Conservation (phyloP, 2,888 invertebrate genomes). For the Belgica antarctica region DNA sequence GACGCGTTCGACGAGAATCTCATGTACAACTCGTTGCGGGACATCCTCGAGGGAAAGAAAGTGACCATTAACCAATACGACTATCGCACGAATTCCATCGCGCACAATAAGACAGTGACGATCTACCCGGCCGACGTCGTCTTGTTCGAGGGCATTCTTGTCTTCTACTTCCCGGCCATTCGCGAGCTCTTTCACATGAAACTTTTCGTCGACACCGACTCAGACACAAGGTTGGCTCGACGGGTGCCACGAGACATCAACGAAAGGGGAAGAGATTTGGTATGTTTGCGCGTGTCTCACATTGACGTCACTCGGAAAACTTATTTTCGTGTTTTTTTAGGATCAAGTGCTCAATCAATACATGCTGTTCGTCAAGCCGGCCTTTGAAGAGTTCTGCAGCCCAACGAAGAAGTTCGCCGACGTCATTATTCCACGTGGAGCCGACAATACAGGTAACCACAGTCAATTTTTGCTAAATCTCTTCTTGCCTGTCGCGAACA, state of each 20-base stretch:
- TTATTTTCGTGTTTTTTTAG: too few species aligned
- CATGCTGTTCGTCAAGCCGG: conserved; percentile 98
- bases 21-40: conserved; percentile 73
- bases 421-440: conserved; percentile 95
- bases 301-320: too few species aligned
- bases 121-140: conserved; percentile 97
- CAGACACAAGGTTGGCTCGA: conserved; percentile 92
- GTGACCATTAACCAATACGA: conserved; percentile 93
- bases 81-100: conserved; percentile 87
- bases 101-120: conserved; percentile 66
- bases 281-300: too few species aligned
- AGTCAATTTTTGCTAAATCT: background rate
- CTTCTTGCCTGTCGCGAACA: background rate
- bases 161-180: conserved; percentile 95
- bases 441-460: conserved; percentile 86
- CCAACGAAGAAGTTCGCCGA: conserved; percentile 65
- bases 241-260: conserved; percentile 95
- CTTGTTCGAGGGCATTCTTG: conserved; percentile 94
- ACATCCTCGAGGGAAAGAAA: conserved; percentile 80
- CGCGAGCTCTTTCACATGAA: conserved; percentile 97
- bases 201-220: conserved; percentile 97
- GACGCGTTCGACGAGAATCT: conserved; percentile 92
- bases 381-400: conserved; percentile 97
- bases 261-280: conserved; percentile 88
- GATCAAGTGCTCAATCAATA: conserved; percentile 95